Evolutionary conservation across 2,113 vertebrate genomes (phyloP).

Genomic region (Larimichthys polyactis): DNA sequence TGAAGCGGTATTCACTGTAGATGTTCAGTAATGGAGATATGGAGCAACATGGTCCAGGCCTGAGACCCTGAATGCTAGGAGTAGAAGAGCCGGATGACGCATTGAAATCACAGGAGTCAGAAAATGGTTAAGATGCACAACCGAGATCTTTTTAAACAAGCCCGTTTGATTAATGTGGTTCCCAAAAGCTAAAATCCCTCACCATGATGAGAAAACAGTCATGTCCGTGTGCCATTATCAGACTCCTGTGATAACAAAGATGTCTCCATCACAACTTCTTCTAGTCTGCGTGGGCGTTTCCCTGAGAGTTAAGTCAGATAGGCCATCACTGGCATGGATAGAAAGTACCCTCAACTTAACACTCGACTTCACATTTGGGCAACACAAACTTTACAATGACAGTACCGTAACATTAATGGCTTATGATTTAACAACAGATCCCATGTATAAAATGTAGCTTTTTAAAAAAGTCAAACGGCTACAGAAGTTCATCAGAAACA

Average conservation of each 20-base stretch:
- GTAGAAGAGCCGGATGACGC: slow-evolving; percentile 1
- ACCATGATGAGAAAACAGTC: too few relatives aligned
- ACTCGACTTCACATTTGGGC: slow-evolving; percentile 53
- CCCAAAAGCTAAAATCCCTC: neutral
- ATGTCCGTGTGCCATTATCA: neutral
- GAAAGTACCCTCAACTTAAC: slow-evolving; percentile 70
- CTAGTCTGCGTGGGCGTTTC: slow-evolving; percentile 48
- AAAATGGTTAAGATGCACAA: neutral
- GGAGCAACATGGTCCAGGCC: slow-evolving; percentile 57
- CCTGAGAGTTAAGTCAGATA: slow-evolving; percentile 80
- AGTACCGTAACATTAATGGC: slow-evolving; percentile 53
- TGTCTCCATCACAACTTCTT: slow-evolving; percentile 11
- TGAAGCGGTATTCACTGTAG: neutral
- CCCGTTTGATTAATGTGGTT: neutral
- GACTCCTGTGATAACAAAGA: slow-evolving; percentile 7
- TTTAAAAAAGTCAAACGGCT: slow-evolving; percentile 33
- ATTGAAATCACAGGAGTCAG: slow-evolving; percentile 19
- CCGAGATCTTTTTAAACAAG: neutral
- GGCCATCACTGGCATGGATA: slow-evolving; percentile 49
- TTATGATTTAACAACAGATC: slow-evolving; percentile 50
- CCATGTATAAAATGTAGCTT: slow-evolving; percentile 37
- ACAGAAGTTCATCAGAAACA: slow-evolving; percentile 40
- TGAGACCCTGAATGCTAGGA: slow-evolving; percentile 21
- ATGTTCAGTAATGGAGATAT: slow-evolving; percentile 22
- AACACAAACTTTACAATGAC: slow-evolving; percentile 21